Evolutionary conservation across 2,113 vertebrate genomes (phyloP).

Genomic region (Sorex araneus): DNA sequence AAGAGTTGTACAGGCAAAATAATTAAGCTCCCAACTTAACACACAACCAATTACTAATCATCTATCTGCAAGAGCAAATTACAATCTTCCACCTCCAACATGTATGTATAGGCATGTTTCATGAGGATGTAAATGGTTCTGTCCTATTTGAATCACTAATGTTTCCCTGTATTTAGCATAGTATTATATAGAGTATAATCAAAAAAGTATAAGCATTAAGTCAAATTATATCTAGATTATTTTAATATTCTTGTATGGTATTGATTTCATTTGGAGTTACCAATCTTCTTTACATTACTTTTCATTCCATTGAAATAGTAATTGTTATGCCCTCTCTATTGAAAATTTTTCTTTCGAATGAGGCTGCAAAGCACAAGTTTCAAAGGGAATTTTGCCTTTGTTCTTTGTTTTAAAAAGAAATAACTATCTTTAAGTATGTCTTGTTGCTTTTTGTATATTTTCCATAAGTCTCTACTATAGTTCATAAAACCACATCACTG

Average conservation of each 20-base stretch:
- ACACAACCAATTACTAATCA: neutral
- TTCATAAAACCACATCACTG: neutral
- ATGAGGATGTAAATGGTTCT: neutral
- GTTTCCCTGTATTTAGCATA: neutral
- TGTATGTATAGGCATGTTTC: fast-evolving
- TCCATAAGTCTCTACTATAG: neutral
- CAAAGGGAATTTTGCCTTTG: neutral
- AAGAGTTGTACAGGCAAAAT: neutral
- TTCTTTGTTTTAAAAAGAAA: constrained; percentile 24
- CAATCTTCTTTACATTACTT: neutral
- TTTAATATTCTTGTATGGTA: neutral
- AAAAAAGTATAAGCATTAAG: neutral
- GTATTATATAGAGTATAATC: neutral
- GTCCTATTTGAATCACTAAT: neutral
- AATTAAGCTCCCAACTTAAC: neutral
- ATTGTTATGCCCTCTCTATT: neutral
- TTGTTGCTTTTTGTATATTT: neutral
- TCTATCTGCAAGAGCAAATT: neutral
- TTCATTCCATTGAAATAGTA: neutral
- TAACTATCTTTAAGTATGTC: neutral
- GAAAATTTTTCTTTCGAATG: neutral
- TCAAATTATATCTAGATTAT: neutral
- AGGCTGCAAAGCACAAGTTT: neutral
- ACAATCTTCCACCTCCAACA: neutral
- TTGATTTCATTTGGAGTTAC: neutral